A percentile compares a stretch with the other conserved stretches of the same genome.
phyloP scores from a whole-genome alignment of 2,797 vertebrate genomes.

The Trachops cirrhosus region DNA sequence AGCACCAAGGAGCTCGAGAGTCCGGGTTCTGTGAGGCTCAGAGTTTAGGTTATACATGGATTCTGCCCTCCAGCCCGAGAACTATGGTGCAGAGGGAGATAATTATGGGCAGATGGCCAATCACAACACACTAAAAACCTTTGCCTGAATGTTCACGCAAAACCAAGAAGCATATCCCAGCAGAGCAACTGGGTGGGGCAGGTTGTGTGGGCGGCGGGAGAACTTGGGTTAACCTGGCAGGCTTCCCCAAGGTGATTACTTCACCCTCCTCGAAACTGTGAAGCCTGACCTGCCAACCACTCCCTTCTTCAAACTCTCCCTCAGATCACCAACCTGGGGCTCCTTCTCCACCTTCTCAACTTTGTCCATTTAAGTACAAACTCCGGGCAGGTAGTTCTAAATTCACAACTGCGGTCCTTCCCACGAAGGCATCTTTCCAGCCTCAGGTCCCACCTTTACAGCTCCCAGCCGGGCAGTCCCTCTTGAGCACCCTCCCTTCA shows the following conservation, averaged over 20 bases:
- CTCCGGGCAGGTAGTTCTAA: background rate
- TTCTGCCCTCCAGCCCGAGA: background rate
- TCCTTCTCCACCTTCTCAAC: background rate
- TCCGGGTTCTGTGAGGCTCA: background rate
- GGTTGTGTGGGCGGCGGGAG: background rate
- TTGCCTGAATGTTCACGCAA: background rate
- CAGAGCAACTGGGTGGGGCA: background rate
- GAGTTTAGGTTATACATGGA: background rate
- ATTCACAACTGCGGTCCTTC: background rate
- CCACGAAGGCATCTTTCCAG: background rate
- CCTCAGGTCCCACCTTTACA: background rate
- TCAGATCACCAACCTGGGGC: background rate
- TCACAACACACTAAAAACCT: background rate
- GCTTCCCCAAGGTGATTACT: background rate
- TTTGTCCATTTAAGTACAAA: background rate
- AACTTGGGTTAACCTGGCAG: background rate
- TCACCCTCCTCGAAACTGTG: slow-evolving; percentile 39
- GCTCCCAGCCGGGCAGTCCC: background rate
- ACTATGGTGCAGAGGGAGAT: background rate
- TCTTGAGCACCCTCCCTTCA: background rate
- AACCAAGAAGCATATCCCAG: background rate
- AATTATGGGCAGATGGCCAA: background rate
- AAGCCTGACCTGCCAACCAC: background rate
- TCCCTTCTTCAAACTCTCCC: background rate
- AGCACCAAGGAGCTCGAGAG: too few relatives aligned